Evolutionary conservation across 2,113 vertebrate species (phyloP), one percentile per base, ranked within the genome.

Genomic region (Tenrec ecaudatus): DNA sequence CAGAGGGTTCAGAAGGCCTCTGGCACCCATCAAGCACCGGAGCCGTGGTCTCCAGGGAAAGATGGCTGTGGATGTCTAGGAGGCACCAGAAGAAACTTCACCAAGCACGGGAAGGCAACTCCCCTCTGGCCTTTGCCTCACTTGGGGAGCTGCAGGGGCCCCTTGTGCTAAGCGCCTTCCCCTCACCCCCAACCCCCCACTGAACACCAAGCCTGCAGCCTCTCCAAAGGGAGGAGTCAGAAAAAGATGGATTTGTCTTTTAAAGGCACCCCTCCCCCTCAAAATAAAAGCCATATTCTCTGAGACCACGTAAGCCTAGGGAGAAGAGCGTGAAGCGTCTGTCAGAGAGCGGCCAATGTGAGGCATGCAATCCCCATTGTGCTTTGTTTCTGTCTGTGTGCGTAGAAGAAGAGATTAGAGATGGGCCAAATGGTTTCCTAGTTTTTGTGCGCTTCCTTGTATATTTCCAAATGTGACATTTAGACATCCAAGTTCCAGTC

Each of bases 281-380:
- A 93, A 82, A 88, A 88, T 71, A 36, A 91, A 68, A 47, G 64
- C 82, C 43, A 62, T 64, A 43, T 53, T 90, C 80, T 89, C 64
- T 80, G 86, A 92, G 53, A 29, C 66, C 40, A 25, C 76, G 80
- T 80, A 64, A 86, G 38, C 12, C n/a, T 38, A 20, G 60, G 33
- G 47, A 88, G 77, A 95, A 60, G n/a, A 15, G 11, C 14, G n/a
- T 29, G 53, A 82, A 57, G 57, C 38, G 43, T 71, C 36, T 87
- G 2, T 78, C 85, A 93, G 38, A 85, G 53, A 3, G 31, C 27
- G 80, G 73, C 36, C 43, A n/a, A n/a, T n/a, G n/a, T n/a, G n/a
- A n/a, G n/a, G 81, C 83, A 69, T 77, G 64, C 25, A 60, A 66
- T 57, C 58, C 87, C 69, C 84, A 66, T 81, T 88, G 71, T 66